These are phyloP conservation scores for Gallinago media DNA, from an alignment of 2,113 vertebrate species.

Conservation along the genomic window DNA sequence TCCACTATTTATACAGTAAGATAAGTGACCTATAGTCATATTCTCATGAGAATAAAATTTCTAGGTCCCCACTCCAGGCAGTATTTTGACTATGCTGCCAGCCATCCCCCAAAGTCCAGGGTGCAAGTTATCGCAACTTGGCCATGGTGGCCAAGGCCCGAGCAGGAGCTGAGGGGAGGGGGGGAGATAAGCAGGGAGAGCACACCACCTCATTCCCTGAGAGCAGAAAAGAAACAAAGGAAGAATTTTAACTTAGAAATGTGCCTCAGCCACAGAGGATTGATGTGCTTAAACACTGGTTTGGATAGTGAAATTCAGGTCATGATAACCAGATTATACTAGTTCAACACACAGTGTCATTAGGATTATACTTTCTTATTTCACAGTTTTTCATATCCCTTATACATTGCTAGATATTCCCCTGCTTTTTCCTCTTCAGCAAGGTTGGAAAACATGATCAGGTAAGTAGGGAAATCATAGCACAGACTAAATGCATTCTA, in stretches of 20 bases:
- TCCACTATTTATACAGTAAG: too few species aligned
- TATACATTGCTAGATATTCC: not conserved
- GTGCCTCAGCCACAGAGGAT: not conserved
- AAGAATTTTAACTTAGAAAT: not conserved
- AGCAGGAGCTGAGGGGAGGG: too few species aligned
- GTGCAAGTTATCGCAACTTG: too few species aligned
- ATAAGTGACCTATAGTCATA: too few species aligned
- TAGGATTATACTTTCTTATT: not conserved
- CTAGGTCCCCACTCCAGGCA: too few species aligned
- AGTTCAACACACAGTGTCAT: fast-evolving
- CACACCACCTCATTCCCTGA: not conserved
- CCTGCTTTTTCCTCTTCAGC: not conserved
- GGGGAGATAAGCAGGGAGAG: too few species aligned
- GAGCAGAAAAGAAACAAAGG: not conserved
- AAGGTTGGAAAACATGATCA: not conserved
- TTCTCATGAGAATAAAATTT: too few species aligned
- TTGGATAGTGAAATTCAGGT: not conserved
- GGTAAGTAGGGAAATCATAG: not conserved
- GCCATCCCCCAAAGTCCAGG: too few species aligned
- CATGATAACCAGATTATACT: not conserved
- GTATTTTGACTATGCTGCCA: too few species aligned
- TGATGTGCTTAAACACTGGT: not conserved
- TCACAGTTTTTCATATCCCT: not conserved
- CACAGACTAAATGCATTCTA: not conserved
- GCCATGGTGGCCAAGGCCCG: too few species aligned